A percentile compares a stretch with the other conserved stretches of the same genome.
These are phyloP conservation scores for Zygothrica quintamaculata DNA, from an alignment of 2,888 invertebrate species.

Conservation along the genomic window DNA sequence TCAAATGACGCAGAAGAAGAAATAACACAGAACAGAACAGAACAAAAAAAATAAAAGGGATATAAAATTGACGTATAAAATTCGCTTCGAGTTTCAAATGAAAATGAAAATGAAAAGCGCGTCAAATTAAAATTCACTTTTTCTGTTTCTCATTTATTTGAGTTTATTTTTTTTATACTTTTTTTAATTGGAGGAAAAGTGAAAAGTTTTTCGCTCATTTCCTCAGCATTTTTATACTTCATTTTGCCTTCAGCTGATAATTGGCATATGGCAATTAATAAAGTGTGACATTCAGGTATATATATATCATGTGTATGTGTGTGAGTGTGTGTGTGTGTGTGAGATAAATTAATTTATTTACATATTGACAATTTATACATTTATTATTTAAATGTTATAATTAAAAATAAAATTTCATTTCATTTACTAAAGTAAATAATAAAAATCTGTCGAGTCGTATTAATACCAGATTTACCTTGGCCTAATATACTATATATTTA, in stretches of 20 bases:
- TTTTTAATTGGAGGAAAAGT: conserved; percentile 6
- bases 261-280: conserved; percentile 50
- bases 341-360: not conserved
- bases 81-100: conserved; percentile 28
- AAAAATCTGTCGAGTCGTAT: not conserved
- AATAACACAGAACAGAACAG: too few relatives aligned
- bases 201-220: too few relatives aligned
- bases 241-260: conserved; percentile 19
- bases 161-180: conserved; percentile 24
- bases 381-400: conserved; percentile 11
- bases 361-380: conserved; percentile 6
- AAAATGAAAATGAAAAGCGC: conserved; percentile 41
- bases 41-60: conserved; percentile 4
- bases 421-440: not conserved
- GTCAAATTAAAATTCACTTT: conserved; percentile 53
- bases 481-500: not conserved
- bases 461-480: not conserved
- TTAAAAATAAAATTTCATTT: not conserved
- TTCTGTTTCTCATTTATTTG: conserved; percentile 14
- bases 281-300: conserved; percentile 32
- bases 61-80: not conserved
- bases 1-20: too few relatives aligned
- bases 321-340: conserved; percentile 10
- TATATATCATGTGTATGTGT: not conserved
- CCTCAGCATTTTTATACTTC: conserved; percentile 8